Evolutionary conservation across 2,113 vertebrate species (phyloP), one percentile per base, ranked within the genome.

Genomic region (Hippolais icterina): DNA sequence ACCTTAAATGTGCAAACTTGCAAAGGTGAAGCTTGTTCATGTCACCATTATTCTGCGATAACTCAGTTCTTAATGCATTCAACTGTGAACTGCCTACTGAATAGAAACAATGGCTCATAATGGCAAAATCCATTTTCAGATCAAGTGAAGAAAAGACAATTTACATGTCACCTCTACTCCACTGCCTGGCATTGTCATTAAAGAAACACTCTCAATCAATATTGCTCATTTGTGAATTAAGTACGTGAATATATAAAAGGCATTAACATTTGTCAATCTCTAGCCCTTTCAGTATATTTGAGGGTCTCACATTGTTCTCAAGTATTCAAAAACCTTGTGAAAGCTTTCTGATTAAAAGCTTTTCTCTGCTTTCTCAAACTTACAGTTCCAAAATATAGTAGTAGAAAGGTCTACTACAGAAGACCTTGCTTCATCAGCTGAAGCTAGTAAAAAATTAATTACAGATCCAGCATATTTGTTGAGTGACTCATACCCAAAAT

Each of bases 121-220:
- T 33, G 90, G 77, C 50, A 95, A 94, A 97, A 94, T 90, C 85
- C 78, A 93, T 96, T 97, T 96, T 90, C 83, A 76, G 66, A 95
- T 86, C 83, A 71, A 86, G 63, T 47, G 52, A 95, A 89, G 74
- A 89, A 91, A 95, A 93, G 84, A 49, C 76, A 94, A 86, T 96
- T 94, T 92, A 86, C 31, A 47, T 72, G 77, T 92, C 94, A 96
- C 72, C 89, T 69, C 35, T 75, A 69, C 59, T 63, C 63, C 14
- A 19, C n/a, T 93, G 46, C 74, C 35, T 94, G 83, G 41, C 74
- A 76, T 57, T 90, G 60, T 78, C 65, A 75, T 92, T 93, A 90
- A 69, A 89, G 74, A 87, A 94, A 77, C 11, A 46, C 57, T 81
- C 56, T 85, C 84, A 79, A 82, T 94, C 83, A 90, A 47, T 95